These are phyloP conservation scores for Orycteropus afer DNA, from an alignment of 2,113 vertebrate species.

Conservation along the genomic window DNA sequence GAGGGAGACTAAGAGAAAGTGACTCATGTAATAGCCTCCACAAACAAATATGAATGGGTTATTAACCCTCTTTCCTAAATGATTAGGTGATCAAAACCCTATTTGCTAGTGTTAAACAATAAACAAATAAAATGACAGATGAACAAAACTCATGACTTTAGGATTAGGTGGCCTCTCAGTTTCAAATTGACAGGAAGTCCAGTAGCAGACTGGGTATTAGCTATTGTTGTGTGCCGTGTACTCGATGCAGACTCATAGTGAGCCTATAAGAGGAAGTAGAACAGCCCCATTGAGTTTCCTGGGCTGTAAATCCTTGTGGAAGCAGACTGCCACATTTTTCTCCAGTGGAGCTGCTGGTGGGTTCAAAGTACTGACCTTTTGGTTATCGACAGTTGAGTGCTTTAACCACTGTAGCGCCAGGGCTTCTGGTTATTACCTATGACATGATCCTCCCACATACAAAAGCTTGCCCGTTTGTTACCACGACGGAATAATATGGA, in stretches of 20 bases:
- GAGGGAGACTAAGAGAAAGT: not conserved
- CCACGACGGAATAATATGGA: accelerated
- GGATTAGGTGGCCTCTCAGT: too few species aligned
- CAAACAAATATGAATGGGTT: not conserved
- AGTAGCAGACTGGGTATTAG: not conserved
- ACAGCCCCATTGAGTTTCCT: not conserved
- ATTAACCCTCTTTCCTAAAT: not conserved
- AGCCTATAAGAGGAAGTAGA: not conserved
- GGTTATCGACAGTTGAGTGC: too few species aligned
- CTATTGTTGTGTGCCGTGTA: not conserved
- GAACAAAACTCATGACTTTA: not conserved
- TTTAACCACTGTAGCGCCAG: too few species aligned
- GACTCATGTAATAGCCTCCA: not conserved
- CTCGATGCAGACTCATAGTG: not conserved
- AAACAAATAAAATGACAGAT: not conserved
- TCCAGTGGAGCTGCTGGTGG: too few species aligned
- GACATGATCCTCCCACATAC: too few species aligned
- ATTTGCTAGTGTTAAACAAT: not conserved
- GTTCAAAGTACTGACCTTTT: too few species aligned
- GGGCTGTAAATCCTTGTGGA: too few species aligned
- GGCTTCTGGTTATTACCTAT: too few species aligned
- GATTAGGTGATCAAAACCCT: not conserved
- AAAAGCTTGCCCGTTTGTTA: not conserved
- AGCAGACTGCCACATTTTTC: too few species aligned
- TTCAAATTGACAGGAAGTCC: not conserved